A percentile compares a stretch with the other conserved stretches of the same genome.
Conservation (phyloP, 2,797 vertebrate species). For the Diceros bicornis region DNA sequence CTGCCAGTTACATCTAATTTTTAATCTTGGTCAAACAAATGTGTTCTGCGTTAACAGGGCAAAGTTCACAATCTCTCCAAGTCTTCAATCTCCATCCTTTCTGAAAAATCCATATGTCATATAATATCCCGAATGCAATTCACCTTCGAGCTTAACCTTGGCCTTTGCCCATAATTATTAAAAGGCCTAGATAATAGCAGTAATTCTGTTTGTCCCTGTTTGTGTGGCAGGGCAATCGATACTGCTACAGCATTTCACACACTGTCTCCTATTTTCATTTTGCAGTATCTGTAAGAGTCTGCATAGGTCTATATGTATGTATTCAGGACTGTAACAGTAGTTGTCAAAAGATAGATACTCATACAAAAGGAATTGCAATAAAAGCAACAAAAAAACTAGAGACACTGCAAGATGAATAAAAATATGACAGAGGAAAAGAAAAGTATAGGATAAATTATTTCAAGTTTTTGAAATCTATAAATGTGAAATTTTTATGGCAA, state of each 20-base stretch:
- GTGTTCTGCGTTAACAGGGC: background rate
- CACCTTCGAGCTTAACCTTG: constrained; percentile 68
- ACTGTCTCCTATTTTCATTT: background rate
- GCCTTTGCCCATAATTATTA: constrained; percentile 59
- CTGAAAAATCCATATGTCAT: constrained; percentile 61
- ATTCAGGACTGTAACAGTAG: background rate
- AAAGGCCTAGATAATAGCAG: background rate
- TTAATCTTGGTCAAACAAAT: constrained; percentile 51
- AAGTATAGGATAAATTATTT: background rate
- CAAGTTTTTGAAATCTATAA: background rate
- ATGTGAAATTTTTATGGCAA: background rate
- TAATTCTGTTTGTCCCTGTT: constrained; percentile 53
- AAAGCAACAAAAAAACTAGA: background rate
- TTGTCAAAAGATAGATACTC: background rate
- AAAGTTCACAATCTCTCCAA: background rate
- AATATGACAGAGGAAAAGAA: background rate
- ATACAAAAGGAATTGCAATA: background rate
- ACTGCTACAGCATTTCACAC: background rate
- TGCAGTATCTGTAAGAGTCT: constrained; percentile 23
- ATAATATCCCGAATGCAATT: constrained; percentile 58
- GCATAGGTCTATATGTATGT: background rate
- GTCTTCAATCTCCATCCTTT: constrained; percentile 4
- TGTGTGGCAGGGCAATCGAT: background rate
- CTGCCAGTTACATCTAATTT: background rate
- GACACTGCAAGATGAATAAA: background rate